Evolutionary conservation across 2,888 invertebrate species (phyloP).

Genomic region (Trissolcus brochymenae): DNA sequence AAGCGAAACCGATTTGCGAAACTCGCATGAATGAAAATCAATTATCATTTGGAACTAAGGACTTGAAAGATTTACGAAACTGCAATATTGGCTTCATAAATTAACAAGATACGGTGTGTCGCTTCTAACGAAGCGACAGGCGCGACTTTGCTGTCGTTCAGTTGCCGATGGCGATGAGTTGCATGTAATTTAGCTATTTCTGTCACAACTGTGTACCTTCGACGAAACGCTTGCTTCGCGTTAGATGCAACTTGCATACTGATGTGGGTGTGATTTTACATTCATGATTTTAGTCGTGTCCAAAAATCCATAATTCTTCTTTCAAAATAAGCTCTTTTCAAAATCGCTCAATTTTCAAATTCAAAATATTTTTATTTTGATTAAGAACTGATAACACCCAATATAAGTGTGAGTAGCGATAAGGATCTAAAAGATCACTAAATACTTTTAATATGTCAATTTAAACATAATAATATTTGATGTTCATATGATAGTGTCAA

Average conservation of each 20-base stretch:
- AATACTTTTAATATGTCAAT: too few species aligned
- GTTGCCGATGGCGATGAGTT: constrained; percentile 57
- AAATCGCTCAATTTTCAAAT: too few species aligned
- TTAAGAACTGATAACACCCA: too few species aligned
- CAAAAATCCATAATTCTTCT: neutral
- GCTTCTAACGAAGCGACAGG: constrained; percentile 58
- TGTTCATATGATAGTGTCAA: too few species aligned
- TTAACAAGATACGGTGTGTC: constrained; percentile 57
- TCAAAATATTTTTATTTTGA: too few species aligned
- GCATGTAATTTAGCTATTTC: constrained; percentile 64
- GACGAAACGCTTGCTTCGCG: constrained; percentile 59
- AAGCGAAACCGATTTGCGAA: constrained; percentile 14
- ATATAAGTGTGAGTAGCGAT: too few species aligned
- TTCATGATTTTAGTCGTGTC: constrained; percentile 23
- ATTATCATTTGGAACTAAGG: constrained; percentile 18
- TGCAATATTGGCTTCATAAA: constrained; percentile 60
- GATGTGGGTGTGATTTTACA: constrained; percentile 46
- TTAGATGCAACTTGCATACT: constrained; percentile 54
- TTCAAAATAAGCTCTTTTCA: constrained; percentile 24
- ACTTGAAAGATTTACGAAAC: constrained; percentile 47
- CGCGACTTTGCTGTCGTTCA: constrained; percentile 52
- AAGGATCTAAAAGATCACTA: too few species aligned
- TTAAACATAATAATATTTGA: too few species aligned
- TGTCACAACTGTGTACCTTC: constrained; percentile 61
- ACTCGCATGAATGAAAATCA: constrained; percentile 20